Evolutionary conservation across 2,888 invertebrate genomes (phyloP).

Genomic region (Mythimna pallens): DNA sequence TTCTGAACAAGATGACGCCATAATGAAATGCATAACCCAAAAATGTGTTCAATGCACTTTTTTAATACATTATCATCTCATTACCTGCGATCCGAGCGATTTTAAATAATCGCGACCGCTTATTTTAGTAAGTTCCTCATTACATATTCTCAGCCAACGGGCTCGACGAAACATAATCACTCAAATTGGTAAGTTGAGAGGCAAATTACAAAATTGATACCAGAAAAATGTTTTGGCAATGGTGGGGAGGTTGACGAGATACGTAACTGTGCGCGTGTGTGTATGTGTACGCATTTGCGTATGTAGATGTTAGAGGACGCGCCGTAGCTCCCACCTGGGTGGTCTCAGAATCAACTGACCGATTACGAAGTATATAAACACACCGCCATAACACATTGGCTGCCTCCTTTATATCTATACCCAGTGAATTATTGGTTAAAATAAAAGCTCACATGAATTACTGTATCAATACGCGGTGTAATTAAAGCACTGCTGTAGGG

Average conservation of each 20-base stretch:
- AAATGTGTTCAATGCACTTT: constrained; percentile 69
- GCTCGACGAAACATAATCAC: constrained; percentile 79
- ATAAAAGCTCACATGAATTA: constrained; percentile 82
- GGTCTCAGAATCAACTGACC: constrained; percentile 85
- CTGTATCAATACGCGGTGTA: constrained; percentile 78
- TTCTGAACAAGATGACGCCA: constrained; percentile 58
- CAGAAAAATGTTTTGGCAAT: constrained; percentile 71
- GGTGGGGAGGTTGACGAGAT: constrained; percentile 67
- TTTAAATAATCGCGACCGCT: constrained; percentile 76
- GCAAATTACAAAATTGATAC: constrained; percentile 87
- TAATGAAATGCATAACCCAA: constrained; percentile 56
- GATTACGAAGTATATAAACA: constrained; percentile 82
- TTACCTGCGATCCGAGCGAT: constrained; percentile 75
- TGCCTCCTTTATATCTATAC: constrained; percentile 75
- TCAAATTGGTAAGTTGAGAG: constrained; percentile 86
- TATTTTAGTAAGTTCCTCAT: constrained; percentile 81
- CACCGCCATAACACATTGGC: constrained; percentile 71
- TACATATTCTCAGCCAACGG: constrained; percentile 80
- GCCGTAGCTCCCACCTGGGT: constrained; percentile 81
- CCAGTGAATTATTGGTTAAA: constrained; percentile 81
- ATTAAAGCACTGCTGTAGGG: constrained; percentile 77
- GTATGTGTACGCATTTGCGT: constrained; percentile 60
- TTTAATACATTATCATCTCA: constrained; percentile 82
- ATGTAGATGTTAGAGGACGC: constrained; percentile 72
- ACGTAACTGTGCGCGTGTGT: constrained; percentile 64